phyloP scores from a whole-genome alignment of 2,113 vertebrate genomes.

The Tupaia chinensis region DNA sequence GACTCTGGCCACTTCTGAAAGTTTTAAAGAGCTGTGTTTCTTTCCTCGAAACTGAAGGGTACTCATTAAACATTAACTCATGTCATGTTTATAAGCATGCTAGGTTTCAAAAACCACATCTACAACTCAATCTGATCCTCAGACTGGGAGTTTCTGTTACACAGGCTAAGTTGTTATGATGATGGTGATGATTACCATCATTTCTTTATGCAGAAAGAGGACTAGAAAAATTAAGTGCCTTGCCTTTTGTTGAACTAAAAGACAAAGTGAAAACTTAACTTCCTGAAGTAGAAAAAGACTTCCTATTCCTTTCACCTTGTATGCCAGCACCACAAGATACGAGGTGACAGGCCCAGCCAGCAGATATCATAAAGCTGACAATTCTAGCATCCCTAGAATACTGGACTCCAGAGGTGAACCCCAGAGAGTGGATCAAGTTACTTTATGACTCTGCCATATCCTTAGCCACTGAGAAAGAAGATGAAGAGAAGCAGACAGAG shows the following conservation, averaged over 20 bases:
- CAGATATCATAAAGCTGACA: background rate
- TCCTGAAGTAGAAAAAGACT: background rate
- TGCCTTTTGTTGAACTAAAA: background rate
- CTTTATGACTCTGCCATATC: background rate
- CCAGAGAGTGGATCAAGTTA: background rate
- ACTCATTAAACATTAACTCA: constrained; percentile 9
- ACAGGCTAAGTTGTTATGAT: background rate
- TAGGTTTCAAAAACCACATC: constrained; percentile 6
- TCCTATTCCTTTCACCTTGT: background rate
- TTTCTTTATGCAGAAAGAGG: background rate
- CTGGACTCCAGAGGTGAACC: background rate
- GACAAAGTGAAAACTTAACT: background rate
- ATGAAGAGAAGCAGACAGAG: background rate
- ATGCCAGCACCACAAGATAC: background rate
- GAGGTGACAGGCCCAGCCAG: background rate
- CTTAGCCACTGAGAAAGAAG: background rate
- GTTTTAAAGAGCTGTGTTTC: background rate
- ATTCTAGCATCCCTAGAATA: background rate
- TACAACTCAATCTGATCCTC: background rate
- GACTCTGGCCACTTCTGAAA: background rate
- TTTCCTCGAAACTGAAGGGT: background rate
- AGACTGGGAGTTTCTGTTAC: background rate
- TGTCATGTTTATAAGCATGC: constrained; percentile 3
- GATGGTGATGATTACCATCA: background rate
- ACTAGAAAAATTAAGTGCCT: background rate